Percentiles rank a stretch among this genome's conserved stretches.
Evolutionary conservation across 2,113 vertebrate species (phyloP).

Genomic region (Petromus typicus): DNA sequence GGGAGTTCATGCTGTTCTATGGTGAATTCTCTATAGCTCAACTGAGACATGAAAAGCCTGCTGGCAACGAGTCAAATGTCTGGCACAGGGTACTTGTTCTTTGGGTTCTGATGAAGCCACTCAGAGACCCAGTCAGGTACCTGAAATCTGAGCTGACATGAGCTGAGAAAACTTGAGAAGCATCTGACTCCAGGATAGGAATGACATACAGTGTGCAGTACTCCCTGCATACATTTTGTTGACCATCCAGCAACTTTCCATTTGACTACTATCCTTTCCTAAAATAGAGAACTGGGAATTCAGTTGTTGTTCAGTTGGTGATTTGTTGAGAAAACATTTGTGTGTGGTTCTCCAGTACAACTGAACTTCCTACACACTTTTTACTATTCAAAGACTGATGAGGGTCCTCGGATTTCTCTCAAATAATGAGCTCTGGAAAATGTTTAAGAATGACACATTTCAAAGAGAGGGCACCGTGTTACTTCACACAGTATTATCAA

Average conservation of each 20-base stretch:
- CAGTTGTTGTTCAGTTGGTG: background rate
- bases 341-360: background rate
- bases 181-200: background rate
- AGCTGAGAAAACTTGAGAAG: conserved; percentile 11
- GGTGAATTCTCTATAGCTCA: background rate
- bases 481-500: no score
- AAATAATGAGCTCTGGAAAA: conserved; percentile 29
- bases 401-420: background rate
- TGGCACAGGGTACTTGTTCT: background rate
- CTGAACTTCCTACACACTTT: background rate
- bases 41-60: background rate
- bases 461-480: no score
- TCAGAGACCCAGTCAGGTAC: background rate
- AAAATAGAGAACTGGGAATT: background rate
- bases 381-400: background rate
- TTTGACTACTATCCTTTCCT: background rate
- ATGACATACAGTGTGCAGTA: background rate
- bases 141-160: background rate
- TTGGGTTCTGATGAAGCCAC: background rate
- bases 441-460: background rate
- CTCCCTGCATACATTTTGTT: background rate
- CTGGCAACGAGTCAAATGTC: background rate
- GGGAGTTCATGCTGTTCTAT: background rate
- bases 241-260: background rate
- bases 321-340: background rate